phyloP scores from a whole-genome alignment of 1,140 invertebrate genomes.

The Aphis craccivora region DNA sequence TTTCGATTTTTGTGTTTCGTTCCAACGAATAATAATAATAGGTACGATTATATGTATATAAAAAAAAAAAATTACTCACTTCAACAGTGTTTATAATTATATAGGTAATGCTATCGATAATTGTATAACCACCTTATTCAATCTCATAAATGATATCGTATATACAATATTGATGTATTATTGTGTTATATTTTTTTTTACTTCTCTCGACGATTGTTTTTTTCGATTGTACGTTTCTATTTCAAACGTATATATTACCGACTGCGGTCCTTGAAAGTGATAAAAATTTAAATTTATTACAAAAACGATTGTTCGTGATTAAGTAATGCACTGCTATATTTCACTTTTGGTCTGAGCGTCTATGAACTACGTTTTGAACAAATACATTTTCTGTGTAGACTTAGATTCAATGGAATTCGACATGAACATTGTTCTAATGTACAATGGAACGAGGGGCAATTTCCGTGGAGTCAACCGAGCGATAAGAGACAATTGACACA shows the following conservation, averaged over 20 bases:
- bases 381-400: constrained; percentile 13
- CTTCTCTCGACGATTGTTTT: neutral
- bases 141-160: neutral
- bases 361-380: neutral
- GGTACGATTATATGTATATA: too few relatives aligned
- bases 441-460: neutral
- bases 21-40: neutral
- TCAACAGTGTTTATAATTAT: neutral
- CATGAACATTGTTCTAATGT: constrained; percentile 31
- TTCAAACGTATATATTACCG: neutral
- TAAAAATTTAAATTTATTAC: constrained; percentile 28
- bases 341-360: neutral
- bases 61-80: neutral
- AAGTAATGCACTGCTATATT: neutral
- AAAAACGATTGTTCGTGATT: constrained; percentile 8
- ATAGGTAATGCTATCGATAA: neutral
- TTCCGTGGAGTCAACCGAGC: constrained; percentile 30
- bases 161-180: neutral
- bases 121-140: neutral
- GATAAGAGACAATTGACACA: constrained; percentile 42
- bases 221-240: neutral
- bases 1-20: neutral
- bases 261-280: neutral
- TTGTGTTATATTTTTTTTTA: neutral
- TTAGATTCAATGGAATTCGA: neutral